phyloP scores from a whole-genome alignment of 2,888 invertebrate genomes.

The Tolmerus cingulatus region DNA sequence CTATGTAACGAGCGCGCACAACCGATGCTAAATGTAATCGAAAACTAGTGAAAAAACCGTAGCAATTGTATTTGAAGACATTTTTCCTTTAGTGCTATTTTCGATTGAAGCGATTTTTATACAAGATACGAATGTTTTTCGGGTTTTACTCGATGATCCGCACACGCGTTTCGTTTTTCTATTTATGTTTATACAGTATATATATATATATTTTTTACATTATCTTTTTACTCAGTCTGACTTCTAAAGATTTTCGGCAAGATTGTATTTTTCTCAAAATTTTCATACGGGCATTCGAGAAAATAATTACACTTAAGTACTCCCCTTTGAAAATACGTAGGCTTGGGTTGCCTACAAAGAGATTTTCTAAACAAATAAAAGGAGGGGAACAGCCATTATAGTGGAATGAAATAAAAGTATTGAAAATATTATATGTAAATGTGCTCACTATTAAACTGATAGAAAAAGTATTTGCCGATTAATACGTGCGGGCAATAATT shows the following conservation, averaged over 20 bases:
- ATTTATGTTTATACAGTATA: neutral
- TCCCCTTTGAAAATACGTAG: neutral
- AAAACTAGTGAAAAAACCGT: conserved; percentile 36
- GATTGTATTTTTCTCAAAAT: neutral
- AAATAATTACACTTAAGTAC: neutral
- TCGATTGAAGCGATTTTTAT: conserved; percentile 14
- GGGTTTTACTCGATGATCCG: neutral
- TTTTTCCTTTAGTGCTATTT: conserved; percentile 34
- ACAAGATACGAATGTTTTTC: neutral
- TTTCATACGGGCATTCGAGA: neutral
- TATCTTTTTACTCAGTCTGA: neutral
- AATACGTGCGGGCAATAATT: neutral
- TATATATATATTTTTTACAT: neutral
- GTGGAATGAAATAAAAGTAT: neutral
- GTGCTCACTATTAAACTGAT: neutral
- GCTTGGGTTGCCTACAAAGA: neutral
- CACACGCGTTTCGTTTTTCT: neutral
- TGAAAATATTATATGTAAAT: neutral
- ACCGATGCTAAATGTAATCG: conserved; percentile 39
- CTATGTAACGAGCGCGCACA: conserved; percentile 9
- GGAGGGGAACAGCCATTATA: too few species aligned
- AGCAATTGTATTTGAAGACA: conserved; percentile 30
- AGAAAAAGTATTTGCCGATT: neutral
- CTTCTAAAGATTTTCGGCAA: neutral
- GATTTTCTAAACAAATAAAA: neutral